phyloP scores from a whole-genome alignment of 2,797 vertebrate genomes.

The Botia almorhae region DNA sequence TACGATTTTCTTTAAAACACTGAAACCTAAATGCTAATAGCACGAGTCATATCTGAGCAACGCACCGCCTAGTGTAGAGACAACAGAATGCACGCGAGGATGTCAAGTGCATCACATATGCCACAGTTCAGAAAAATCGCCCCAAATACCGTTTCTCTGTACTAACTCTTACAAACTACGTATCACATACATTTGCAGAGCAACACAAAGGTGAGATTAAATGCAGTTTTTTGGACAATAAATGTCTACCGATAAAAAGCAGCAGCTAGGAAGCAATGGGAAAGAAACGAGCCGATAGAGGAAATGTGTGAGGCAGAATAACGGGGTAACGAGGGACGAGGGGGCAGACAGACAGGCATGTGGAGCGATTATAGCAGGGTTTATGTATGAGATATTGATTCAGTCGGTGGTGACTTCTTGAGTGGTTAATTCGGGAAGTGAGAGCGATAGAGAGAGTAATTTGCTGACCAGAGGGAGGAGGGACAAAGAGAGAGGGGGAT shows the following conservation, averaged over 20 bases:
- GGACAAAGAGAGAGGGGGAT: slow-evolving; percentile 57
- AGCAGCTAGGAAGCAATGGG: slow-evolving; percentile 35
- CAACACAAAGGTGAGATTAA: not conserved
- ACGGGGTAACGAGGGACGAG: slow-evolving; percentile 69
- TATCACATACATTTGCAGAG: not conserved
- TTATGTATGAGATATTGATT: slow-evolving; percentile 90
- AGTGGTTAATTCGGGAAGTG: slow-evolving; percentile 89
- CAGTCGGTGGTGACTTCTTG: slow-evolving; percentile 88
- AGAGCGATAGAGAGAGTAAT: slow-evolving; percentile 85
- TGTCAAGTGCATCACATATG: slow-evolving; percentile 16
- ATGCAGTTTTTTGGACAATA: not conserved
- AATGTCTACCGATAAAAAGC: not conserved
- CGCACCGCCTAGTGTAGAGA: slow-evolving; percentile 20
- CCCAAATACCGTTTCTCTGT: not conserved
- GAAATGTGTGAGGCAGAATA: slow-evolving; percentile 52
- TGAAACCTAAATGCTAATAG: not conserved
- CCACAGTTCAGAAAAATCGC: not conserved
- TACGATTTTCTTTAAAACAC: not conserved
- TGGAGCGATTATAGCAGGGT: slow-evolving; percentile 81
- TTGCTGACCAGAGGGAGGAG: slow-evolving; percentile 76
- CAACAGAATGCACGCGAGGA: slow-evolving; percentile 13
- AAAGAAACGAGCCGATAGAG: slow-evolving; percentile 50
- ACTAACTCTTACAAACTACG: not conserved
- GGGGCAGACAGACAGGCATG: slow-evolving; percentile 60
- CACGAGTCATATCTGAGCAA: not conserved